Evolutionary conservation across 2,888 invertebrate species (phyloP).

Genomic region (Bembecia ichneumoniformis): DNA sequence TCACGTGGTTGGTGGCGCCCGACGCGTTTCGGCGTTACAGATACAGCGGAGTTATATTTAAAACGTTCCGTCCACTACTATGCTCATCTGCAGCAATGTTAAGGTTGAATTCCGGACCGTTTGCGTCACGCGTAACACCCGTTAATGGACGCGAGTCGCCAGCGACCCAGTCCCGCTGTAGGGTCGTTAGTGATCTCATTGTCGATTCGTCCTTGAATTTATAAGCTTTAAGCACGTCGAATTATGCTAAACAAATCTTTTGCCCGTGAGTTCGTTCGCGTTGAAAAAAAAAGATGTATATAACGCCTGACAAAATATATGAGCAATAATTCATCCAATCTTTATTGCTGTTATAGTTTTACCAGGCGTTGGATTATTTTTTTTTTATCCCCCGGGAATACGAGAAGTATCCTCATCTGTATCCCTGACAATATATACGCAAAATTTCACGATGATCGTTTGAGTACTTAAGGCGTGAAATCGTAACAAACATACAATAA

Average conservation of each 20-base stretch:
- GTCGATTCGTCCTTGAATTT: background rate
- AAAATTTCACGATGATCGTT: too few relatives aligned
- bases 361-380: too few relatives aligned
- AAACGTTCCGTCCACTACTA: constrained; percentile 37
- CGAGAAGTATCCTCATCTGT: too few relatives aligned
- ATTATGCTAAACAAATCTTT: background rate
- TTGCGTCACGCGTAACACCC: constrained; percentile 41
- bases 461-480: too few relatives aligned
- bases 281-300: too few relatives aligned
- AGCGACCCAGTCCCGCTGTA: constrained; percentile 6
- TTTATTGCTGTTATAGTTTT: too few relatives aligned
- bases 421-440: too few relatives aligned
- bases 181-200: background rate
- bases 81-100: constrained; percentile 61
- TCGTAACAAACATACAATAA: too few relatives aligned
- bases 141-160: constrained; percentile 5
- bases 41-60: constrained; percentile 54
- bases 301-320: too few relatives aligned
- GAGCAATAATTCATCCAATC: too few relatives aligned
- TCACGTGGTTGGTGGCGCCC: background rate
- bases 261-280: too few relatives aligned
- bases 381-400: too few relatives aligned
- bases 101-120: constrained; percentile 63
- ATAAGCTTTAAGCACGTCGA: background rate
- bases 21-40: constrained; percentile 8